Base-by-base conservation (phyloP, 2,797 vertebrate genomes). In the Pitangus sulphuratus region DNA sequence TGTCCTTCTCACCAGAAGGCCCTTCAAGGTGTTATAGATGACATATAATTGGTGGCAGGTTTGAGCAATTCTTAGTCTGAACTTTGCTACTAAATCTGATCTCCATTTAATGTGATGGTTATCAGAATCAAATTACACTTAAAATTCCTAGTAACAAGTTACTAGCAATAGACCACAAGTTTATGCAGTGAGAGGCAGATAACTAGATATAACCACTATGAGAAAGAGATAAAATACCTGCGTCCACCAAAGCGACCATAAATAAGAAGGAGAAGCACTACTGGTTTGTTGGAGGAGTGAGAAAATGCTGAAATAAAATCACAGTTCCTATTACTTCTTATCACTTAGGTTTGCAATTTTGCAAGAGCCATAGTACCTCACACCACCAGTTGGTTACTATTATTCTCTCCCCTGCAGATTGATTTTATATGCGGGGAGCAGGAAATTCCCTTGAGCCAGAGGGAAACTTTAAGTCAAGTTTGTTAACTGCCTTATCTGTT, bases 401-500 rank as follows among this genome's bases (percentile, higher is more conserved):
- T 87, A 5, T 42, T 62, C 5, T 85, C 26, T 83, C 20, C 19
- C 26, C 12, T 28, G 12, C 7, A 65, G 62, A 37, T 26, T 1
- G 2, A 71, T n/a, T 76, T 68, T 50, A 2, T 64, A 13, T 1
- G 4, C 18, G 15, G 0, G 2, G 35, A 78, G 14, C 22, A 69
- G 42, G 61, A 87, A 61, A 47, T 70, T 94, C 50, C 31, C 45
- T 65, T 20, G 10, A 85, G 33, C 22, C 44, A 56, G 62, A 51
- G 57, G 50, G 33, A 95, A 76, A n/a, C 14, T 68, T 60, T 8
- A 82, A 57, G 56, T 66, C 48, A 53, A 28, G 9, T 90, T 95
- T 89, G 33, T 74, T 58, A 74, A 60, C 37, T 44, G 17, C 35
- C 33, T 87, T 85, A 72, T 80, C 64, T 68, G 6, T 57, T 68